Evolutionary conservation across 2,797 vertebrate genomes (phyloP), one percentile per base, ranked within the genome.

Genomic region (Sternarchorhynchus goeldii): DNA sequence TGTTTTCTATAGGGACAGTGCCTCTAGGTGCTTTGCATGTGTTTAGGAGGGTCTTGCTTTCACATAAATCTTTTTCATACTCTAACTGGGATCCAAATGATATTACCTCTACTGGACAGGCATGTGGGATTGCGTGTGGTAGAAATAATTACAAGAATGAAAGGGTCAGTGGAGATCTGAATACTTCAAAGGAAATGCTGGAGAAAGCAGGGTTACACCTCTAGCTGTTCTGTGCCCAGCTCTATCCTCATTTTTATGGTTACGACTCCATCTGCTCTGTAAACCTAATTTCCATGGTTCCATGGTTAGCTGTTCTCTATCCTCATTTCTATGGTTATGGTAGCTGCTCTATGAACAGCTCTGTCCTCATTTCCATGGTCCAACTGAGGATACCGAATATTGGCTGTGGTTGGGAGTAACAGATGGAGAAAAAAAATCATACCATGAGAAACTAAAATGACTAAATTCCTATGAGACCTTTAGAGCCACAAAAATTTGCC

Each of bases 271-370:
- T 10, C 45, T 50, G 45, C 14, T 50, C 3, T 50, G 14, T 50
- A 12, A 25, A 12, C 10, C 41, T 2, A 2, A 14, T 50, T 2
- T 50, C 8, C 14, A 14, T 4, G 34, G 14, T 71, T 59, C n/a
- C n/a, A 59, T 16, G 3, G 14, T 4, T 55, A 36, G 55, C n/a
- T 71, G 50, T 21, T 71, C 31, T 72, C 69, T 58, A 4, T 3
- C n/a, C 21, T 39, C n/a, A 71, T 57, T 57, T 73, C 56, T 73
- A 56, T 12, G 6, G n/a, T 50, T 50, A 12, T 50, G 45, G 45
- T 50, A 50, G 12, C 45, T 50, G 10, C 45, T 50, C 12, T 50
- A 10, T 50, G 45, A 50, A 50, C 10, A 50, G 10, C 45, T 50
- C 10, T 50, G 14, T 14, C 45, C 45, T 50, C 45, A 50, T 12